A percentile compares a stretch with the other conserved stretches of the same genome.
These are phyloP conservation scores for Plotosus lineatus DNA, from an alignment of 2,113 vertebrate genomes.

Conservation along the genomic window DNA sequence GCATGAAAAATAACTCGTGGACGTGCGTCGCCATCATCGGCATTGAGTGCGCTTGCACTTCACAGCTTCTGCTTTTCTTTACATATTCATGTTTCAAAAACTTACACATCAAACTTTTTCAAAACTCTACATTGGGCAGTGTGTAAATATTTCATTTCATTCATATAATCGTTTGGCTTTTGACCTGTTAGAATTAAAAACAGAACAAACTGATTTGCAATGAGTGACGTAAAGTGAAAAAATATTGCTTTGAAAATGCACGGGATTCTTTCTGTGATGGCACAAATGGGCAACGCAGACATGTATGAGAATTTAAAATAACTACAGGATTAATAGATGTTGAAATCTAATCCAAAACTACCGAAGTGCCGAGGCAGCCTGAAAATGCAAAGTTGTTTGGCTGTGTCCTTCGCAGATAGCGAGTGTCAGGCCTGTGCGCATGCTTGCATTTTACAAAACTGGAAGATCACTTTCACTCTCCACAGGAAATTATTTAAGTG, in stretches of 20 bases:
- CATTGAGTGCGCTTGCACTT: too few species aligned
- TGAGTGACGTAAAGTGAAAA: not conserved
- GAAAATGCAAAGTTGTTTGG: conserved; percentile 45
- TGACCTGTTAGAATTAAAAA: conserved; percentile 19
- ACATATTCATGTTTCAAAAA: too few species aligned
- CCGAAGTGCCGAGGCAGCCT: conserved; percentile 48
- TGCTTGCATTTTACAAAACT: conserved; percentile 34
- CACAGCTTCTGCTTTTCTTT: too few species aligned
- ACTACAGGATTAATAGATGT: conserved; percentile 42
- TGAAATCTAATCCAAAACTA: conserved; percentile 52
- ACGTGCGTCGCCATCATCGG: too few species aligned
- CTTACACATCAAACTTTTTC: too few species aligned
- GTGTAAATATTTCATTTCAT: too few species aligned
- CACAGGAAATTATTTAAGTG: conserved; percentile 45
- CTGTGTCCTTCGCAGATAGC: conserved; percentile 41
- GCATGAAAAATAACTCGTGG: too few species aligned
- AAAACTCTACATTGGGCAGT: too few species aligned
- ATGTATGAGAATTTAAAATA: conserved; percentile 49
- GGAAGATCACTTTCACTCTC: conserved; percentile 44
- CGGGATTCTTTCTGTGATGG: conserved; percentile 14
- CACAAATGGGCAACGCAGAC: conserved; percentile 19
- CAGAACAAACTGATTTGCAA: conserved; percentile 33
- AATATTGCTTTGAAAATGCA: not conserved
- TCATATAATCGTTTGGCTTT: conserved; percentile 35
- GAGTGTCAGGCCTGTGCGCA: conserved; percentile 23